Percentiles rank a stretch among this genome's conserved stretches.
phyloP scores from a whole-genome alignment of 2,113 vertebrate species.

The Orthonyx spaldingii region DNA sequence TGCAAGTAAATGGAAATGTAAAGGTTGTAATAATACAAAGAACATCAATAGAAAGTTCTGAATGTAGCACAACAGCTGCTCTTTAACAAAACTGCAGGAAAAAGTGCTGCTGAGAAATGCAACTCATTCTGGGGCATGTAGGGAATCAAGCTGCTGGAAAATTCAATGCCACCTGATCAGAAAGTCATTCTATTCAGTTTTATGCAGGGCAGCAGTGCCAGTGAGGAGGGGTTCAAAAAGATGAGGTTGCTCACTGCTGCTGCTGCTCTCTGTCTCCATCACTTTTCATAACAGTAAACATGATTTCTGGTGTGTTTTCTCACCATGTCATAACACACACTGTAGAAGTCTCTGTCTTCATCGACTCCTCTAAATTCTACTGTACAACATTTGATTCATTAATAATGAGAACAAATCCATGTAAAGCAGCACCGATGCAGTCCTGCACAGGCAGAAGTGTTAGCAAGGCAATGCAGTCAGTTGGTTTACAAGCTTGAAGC shows the following conservation, averaged over 20 bases:
- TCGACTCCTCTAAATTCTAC: not conserved
- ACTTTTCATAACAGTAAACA: not conserved
- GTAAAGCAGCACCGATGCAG: not conserved
- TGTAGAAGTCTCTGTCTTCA: not conserved
- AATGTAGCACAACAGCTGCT: not conserved
- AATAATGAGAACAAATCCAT: not conserved
- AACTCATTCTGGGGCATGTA: too few species aligned
- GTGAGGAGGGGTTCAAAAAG: fast-evolving
- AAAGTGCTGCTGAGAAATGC: not conserved
- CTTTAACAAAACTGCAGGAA: not conserved
- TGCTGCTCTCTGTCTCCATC: not conserved
- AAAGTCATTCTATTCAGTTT: not conserved
- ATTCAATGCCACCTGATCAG: not conserved
- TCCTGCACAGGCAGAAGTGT: not conserved
- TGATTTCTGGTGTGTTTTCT: not conserved
- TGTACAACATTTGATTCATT: not conserved
- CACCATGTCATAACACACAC: fast-evolving
- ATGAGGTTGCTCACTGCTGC: not conserved
- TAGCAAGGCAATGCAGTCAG: not conserved
- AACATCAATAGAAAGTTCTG: not conserved
- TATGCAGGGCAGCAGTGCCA: not conserved
- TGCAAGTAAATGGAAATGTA: not conserved
- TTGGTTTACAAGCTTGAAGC: not conserved
- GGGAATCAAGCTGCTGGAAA: not conserved
- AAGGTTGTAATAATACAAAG: not conserved